These are phyloP conservation scores for Synanceia verrucosa DNA, from an alignment of 2,797 vertebrate species.

Conservation along the genomic window DNA sequence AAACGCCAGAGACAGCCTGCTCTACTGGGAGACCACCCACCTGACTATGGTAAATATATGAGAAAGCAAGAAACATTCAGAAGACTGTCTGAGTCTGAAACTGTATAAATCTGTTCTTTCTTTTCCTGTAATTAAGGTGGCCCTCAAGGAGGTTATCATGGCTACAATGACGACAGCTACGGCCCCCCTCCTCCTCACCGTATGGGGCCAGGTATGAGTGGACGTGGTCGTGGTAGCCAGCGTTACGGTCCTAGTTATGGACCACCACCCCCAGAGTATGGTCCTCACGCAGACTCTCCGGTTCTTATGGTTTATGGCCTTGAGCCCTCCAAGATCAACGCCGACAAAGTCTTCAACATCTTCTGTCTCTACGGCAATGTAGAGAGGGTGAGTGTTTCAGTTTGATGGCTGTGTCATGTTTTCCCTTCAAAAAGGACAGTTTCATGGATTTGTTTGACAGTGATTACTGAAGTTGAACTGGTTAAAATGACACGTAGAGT, in stretches of 20 bases:
- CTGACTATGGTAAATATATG: constrained; percentile 89
- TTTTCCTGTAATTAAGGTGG: constrained; percentile 76
- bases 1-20: constrained; percentile 95
- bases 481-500: neutral
- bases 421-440: neutral
- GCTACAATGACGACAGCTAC: constrained; percentile 91
- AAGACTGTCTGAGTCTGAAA: neutral
- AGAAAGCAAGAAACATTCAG: neutral
- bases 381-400: constrained; percentile 87
- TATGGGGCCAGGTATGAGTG: constrained; percentile 89
- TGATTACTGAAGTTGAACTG: neutral
- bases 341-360: constrained; percentile 93
- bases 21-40: constrained; percentile 92
- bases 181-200: constrained; percentile 89
- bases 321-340: constrained; percentile 91
- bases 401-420: neutral
- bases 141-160: constrained; percentile 90
- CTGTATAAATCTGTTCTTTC: neutral
- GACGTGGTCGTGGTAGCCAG: constrained; percentile 85
- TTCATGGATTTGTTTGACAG: neutral
- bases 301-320: constrained; percentile 96
- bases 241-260: constrained; percentile 90
- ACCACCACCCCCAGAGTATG: constrained; percentile 89
- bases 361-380: constrained; percentile 96
- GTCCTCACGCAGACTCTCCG: constrained; percentile 91